phyloP scores from a whole-genome alignment of 2,797 vertebrate species.

The Pterois miles region DNA sequence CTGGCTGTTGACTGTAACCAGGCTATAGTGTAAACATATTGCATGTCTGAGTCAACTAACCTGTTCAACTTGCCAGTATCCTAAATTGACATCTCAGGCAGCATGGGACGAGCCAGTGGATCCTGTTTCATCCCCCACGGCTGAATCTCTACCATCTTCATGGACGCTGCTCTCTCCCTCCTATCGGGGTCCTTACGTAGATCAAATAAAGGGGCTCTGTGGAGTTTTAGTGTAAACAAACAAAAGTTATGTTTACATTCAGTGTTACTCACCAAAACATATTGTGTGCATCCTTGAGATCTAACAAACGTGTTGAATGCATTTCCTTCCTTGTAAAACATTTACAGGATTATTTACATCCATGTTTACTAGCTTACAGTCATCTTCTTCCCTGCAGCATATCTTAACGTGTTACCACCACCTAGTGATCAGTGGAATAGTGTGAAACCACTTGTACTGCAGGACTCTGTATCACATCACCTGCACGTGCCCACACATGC shows the following conservation, averaged over 20 bases:
- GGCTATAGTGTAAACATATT: background rate
- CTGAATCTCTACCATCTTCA: background rate
- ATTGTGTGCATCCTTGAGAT: background rate
- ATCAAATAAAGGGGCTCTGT: background rate
- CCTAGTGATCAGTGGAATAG: background rate
- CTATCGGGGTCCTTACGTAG: background rate
- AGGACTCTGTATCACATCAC: background rate
- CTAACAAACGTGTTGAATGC: background rate
- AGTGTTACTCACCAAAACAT: background rate
- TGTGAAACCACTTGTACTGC: background rate
- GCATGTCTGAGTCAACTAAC: conserved; percentile 18
- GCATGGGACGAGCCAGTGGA: background rate
- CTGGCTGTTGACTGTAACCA: conserved; percentile 1
- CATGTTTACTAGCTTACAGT: background rate
- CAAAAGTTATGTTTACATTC: background rate
- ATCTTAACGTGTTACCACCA: background rate
- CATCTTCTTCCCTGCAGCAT: background rate
- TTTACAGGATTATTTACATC: background rate
- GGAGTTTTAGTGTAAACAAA: background rate
- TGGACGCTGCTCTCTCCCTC: background rate
- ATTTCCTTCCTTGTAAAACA: background rate
- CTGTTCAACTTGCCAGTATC: conserved; percentile 17
- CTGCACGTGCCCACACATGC: background rate
- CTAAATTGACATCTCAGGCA: conserved; percentile 1
- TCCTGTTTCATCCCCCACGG: background rate